Evolutionary conservation across 2,888 invertebrate species (phyloP).

Genomic region (Petrophora chlorosata): DNA sequence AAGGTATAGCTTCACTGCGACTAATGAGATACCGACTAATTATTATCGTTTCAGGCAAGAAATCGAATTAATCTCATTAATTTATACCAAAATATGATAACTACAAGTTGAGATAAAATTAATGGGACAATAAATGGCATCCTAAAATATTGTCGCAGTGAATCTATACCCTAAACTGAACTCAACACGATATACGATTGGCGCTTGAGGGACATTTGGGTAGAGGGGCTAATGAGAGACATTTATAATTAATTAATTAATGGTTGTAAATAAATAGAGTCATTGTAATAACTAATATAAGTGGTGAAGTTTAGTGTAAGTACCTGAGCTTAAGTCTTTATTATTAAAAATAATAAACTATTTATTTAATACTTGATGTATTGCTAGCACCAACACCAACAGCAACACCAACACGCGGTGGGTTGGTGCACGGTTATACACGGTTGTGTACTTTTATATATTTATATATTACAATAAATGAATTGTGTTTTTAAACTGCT

Average conservation of each 20-base stretch:
- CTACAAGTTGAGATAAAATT: too few species aligned
- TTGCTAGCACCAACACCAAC: constrained; percentile 40
- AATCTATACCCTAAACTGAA: too few species aligned
- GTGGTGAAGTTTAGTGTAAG: constrained; percentile 53
- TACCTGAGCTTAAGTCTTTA: constrained; percentile 55
- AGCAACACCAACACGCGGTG: constrained; percentile 42
- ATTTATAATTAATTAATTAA: background rate
- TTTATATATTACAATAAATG: constrained; percentile 33
- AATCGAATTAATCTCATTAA: too few species aligned
- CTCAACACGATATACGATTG: too few species aligned
- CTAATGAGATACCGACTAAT: too few species aligned
- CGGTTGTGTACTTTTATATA: constrained; percentile 20
- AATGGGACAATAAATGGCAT: too few species aligned
- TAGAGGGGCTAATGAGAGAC: too few species aligned
- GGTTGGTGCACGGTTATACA: constrained; percentile 48
- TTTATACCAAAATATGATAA: too few species aligned
- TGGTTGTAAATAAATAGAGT: constrained; percentile 31
- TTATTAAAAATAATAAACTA: constrained; percentile 32
- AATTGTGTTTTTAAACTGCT: constrained; percentile 14
- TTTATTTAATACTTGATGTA: constrained; percentile 29
- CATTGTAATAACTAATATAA: constrained; percentile 34
- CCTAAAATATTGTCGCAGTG: too few species aligned
- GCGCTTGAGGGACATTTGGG: too few species aligned
- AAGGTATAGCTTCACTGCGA: too few species aligned
- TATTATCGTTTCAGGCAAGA: too few species aligned